Evolutionary conservation across 2,113 vertebrate species (phyloP).

Genomic region (Oreamnos americanus): DNA sequence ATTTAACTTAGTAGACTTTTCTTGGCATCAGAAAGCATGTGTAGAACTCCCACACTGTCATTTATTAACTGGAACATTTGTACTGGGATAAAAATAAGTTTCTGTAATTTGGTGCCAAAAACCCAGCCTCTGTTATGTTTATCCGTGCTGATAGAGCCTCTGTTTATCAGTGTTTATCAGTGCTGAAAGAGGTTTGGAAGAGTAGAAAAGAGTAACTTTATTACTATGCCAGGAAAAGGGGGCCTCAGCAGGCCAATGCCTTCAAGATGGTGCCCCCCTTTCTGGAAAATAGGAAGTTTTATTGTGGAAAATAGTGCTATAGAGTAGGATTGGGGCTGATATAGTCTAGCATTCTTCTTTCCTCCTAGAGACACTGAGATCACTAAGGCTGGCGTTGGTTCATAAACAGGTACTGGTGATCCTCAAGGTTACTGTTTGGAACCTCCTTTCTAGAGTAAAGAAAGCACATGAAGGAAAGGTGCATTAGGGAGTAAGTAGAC

Average conservation of each 20-base stretch:
- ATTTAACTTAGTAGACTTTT: background rate
- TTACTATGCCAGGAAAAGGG: background rate
- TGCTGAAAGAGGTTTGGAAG: background rate
- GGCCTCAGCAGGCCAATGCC: background rate
- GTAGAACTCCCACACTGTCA: background rate
- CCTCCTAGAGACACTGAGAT: background rate
- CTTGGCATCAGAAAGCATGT: background rate
- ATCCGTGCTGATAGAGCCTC: background rate
- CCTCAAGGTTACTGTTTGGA: background rate
- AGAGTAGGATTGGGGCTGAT: background rate
- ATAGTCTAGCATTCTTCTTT: background rate
- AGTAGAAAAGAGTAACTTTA: background rate
- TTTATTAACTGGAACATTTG: background rate
- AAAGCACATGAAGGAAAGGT: background rate
- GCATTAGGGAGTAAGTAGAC: background rate
- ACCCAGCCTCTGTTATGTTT: background rate
- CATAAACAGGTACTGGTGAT: background rate
- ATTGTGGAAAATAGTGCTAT: background rate
- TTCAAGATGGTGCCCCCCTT: background rate
- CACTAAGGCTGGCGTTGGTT: background rate
- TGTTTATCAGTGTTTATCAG: background rate
- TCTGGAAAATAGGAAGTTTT: background rate
- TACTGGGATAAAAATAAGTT: background rate
- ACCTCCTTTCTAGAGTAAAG: background rate
- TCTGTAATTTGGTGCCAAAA: background rate